Evolutionary conservation across 2,888 invertebrate species (phyloP).

Genomic region (Netelia fuscicornis): DNA sequence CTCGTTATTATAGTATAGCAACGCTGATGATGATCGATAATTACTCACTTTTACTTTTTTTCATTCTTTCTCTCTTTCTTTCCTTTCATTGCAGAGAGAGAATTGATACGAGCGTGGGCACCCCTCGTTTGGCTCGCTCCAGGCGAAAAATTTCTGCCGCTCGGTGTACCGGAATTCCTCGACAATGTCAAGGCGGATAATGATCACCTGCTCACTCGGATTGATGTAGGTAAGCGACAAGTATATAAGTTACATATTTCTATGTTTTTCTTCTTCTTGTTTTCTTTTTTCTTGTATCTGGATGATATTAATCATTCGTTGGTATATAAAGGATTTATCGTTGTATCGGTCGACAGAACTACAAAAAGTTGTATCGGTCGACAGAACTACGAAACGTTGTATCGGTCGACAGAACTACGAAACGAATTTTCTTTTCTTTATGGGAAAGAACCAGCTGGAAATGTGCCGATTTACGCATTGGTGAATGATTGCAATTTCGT

Average conservation of each 20-base stretch:
- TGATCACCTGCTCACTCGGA: conserved; percentile 77
- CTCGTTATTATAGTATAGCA: conserved; percentile 4
- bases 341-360: conserved; percentile 79
- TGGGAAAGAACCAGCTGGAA: conserved; percentile 86
- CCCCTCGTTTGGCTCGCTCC: conserved; percentile 89
- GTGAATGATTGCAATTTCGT: conserved; percentile 85
- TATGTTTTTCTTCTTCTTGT: background rate
- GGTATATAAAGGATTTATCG: background rate
- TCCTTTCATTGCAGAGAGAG: conserved; percentile 75
- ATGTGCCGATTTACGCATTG: conserved; percentile 88
- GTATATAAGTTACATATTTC: background rate
- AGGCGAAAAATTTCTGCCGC: conserved; percentile 88
- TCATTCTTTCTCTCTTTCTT: conserved; percentile 18
- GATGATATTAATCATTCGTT: background rate
- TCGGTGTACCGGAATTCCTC: conserved; percentile 88
- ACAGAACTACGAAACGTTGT: conserved; percentile 84
- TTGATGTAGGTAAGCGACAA: conserved; percentile 77
- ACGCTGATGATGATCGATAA: background rate
- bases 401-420: conserved; percentile 82
- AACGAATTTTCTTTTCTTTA: conserved; percentile 87
- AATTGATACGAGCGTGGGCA: conserved; percentile 87
- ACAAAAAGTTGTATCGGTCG: conserved; percentile 76
- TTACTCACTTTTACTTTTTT: no score
- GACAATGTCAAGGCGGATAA: conserved; percentile 85
- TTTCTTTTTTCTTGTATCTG: background rate